phyloP scores from a whole-genome alignment of 2,888 invertebrate species.

The Melanostoma mellinum region DNA sequence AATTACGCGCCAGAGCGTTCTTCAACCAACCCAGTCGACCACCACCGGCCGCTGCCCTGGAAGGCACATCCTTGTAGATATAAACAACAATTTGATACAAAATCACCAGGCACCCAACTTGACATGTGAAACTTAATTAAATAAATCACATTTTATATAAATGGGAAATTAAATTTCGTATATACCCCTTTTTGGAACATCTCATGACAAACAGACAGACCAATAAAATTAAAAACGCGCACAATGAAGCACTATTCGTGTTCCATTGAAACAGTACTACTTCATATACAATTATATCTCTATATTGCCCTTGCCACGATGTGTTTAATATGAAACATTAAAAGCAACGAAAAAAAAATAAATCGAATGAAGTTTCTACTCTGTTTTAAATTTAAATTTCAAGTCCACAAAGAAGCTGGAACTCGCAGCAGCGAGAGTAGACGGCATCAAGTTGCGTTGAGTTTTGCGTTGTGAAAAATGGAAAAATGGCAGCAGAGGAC shows the following conservation, averaged over 20 bases:
- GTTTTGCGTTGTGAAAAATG: constrained; percentile 15
- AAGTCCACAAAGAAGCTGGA: constrained; percentile 21
- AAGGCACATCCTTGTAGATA: not conserved
- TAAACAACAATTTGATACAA: constrained; percentile 40
- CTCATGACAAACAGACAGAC: not conserved
- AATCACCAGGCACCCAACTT: constrained; percentile 53
- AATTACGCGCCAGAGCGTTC: constrained; percentile 40
- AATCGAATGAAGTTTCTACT: constrained; percentile 30
- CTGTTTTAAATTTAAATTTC: constrained; percentile 51
- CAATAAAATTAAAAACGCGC: not conserved
- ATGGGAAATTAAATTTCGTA: constrained; percentile 61
- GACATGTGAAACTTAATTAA: constrained; percentile 71
- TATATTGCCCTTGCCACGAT: too few relatives aligned
- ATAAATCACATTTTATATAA: constrained; percentile 67
- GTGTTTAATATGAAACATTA: not conserved
- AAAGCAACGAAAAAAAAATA: not conserved
- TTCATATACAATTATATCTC: too few relatives aligned
- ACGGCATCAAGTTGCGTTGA: constrained; percentile 27
- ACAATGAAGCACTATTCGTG: not conserved
- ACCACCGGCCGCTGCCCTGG: not conserved
- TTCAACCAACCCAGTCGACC: not conserved
- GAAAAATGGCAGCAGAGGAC: constrained; percentile 50
- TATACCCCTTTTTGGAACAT: constrained; percentile 26
- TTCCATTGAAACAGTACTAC: not conserved
- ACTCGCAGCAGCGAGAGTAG: constrained; percentile 4